Evolutionary conservation across 1,140 invertebrate species (phyloP).

Genomic region (Paraescarpia echinospica): DNA sequence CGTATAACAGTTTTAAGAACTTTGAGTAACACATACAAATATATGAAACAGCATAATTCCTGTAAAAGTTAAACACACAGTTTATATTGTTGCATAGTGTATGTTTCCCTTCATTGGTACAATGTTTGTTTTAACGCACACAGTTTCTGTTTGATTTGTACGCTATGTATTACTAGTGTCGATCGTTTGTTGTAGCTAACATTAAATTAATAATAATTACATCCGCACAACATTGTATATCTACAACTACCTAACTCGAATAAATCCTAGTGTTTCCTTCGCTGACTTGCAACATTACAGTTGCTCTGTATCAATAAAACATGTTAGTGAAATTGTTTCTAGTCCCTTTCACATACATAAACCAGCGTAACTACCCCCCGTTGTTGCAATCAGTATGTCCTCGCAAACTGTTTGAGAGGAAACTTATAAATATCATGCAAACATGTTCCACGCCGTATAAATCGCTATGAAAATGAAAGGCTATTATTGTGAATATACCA

Average conservation of each 20-base stretch:
- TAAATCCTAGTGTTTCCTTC: not conserved
- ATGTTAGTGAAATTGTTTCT: not conserved
- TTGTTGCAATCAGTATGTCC: not conserved
- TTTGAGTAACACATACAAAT: not conserved
- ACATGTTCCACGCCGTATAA: not conserved
- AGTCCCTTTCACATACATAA: not conserved
- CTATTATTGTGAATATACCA: not conserved
- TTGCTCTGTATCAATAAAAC: not conserved
- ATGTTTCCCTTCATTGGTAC: too few relatives aligned
- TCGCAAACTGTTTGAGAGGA: not conserved
- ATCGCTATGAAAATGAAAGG: not conserved
- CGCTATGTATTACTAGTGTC: not conserved
- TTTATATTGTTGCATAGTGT: not conserved
- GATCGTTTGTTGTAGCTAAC: not conserved
- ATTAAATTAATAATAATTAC: not conserved
- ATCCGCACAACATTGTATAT: not conserved
- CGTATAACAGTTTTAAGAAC: not conserved
- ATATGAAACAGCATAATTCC: not conserved
- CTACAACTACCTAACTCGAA: not conserved
- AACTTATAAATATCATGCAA: constrained; percentile 2
- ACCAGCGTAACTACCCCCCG: not conserved
- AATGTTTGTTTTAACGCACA: not conserved
- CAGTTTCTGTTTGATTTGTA: not conserved
- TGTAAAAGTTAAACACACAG: not conserved
- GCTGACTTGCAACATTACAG: not conserved